Evolutionary conservation across 2,113 vertebrate species (phyloP).

Genomic region (Gasterosteus aculeatus): DNA sequence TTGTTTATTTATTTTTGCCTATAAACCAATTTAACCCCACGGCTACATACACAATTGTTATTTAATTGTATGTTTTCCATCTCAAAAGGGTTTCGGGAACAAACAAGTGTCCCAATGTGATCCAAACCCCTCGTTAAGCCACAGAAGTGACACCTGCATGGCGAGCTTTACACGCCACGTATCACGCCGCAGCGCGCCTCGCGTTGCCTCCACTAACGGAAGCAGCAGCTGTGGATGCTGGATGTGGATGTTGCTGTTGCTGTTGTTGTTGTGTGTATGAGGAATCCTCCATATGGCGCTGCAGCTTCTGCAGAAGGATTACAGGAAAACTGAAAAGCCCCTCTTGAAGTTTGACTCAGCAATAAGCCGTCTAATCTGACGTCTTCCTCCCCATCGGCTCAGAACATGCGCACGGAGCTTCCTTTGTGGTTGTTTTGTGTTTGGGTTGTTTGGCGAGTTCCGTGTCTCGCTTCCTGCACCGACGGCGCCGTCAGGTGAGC

Average conservation of each 20-base stretch:
- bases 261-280: conserved; percentile 1
- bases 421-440: background rate
- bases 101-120: too few relatives aligned
- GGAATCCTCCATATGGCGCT: conserved; percentile 26
- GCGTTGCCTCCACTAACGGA: background rate
- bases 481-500: background rate
- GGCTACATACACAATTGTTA: too few relatives aligned
- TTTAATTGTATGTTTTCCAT: too few relatives aligned
- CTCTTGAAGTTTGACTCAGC: conserved; percentile 42
- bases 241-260: background rate
- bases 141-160: background rate
- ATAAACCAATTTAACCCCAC: too few relatives aligned
- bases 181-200: background rate
- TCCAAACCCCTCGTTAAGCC: too few relatives aligned
- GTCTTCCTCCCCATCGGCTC: background rate
- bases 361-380: conserved; percentile 18
- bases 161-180: background rate
- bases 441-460: background rate
- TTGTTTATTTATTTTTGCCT: too few relatives aligned
- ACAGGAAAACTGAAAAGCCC: background rate
- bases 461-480: conserved; percentile 19
- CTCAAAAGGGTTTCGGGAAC: too few relatives aligned
- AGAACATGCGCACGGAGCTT: background rate
- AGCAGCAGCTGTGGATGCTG: background rate
- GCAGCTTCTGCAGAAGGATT: conserved; percentile 24